A percentile compares a stretch with the other conserved stretches of the same genome.
phyloP scores from a whole-genome alignment of 2,888 invertebrate species.

The Crossocerus cetratus region DNA sequence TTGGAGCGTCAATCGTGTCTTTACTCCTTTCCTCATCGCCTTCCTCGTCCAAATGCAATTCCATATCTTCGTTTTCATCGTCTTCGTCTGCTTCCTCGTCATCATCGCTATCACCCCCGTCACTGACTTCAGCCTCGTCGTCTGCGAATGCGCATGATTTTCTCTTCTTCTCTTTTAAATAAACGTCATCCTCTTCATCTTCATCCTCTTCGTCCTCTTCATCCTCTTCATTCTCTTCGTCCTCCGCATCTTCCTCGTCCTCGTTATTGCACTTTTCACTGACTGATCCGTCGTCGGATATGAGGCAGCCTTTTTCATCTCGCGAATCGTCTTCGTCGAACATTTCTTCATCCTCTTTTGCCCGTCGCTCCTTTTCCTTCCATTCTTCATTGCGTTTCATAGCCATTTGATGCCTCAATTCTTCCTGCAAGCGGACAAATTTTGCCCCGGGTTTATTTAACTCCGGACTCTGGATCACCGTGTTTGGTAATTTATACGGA shows the following conservation, averaged over 20 bases:
- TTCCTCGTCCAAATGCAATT: slow-evolving; percentile 44
- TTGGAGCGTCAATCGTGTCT: neutral
- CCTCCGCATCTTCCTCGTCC: slow-evolving; percentile 62
- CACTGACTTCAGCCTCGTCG: slow-evolving; percentile 78
- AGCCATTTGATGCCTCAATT: slow-evolving; percentile 85
- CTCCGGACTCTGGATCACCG: slow-evolving; percentile 58
- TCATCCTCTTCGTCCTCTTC: slow-evolving; percentile 54
- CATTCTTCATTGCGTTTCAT: slow-evolving; percentile 85
- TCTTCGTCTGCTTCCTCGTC: slow-evolving; percentile 18
- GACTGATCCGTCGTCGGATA: slow-evolving; percentile 9
- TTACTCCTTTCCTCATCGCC: slow-evolving; percentile 37
- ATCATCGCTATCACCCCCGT: slow-evolving; percentile 41
- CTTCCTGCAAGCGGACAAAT: slow-evolving; percentile 83
- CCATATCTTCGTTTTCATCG: slow-evolving; percentile 56
- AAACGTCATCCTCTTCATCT: neutral
- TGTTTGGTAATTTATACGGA: slow-evolving; percentile 51
- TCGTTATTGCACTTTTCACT: slow-evolving; percentile 70
- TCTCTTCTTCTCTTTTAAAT: slow-evolving; percentile 45
- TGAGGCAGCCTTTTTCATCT: neutral
- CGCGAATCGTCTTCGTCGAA: slow-evolving; percentile 52
- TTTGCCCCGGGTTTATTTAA: slow-evolving; percentile 84
- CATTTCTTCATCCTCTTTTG: slow-evolving; percentile 70
- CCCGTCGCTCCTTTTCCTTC: slow-evolving; percentile 80
- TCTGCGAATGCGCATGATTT: slow-evolving; percentile 74
- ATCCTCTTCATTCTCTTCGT: slow-evolving; percentile 72